Conservation (phyloP, 2,113 vertebrate species). For the Australoheros scitulus region DNA sequence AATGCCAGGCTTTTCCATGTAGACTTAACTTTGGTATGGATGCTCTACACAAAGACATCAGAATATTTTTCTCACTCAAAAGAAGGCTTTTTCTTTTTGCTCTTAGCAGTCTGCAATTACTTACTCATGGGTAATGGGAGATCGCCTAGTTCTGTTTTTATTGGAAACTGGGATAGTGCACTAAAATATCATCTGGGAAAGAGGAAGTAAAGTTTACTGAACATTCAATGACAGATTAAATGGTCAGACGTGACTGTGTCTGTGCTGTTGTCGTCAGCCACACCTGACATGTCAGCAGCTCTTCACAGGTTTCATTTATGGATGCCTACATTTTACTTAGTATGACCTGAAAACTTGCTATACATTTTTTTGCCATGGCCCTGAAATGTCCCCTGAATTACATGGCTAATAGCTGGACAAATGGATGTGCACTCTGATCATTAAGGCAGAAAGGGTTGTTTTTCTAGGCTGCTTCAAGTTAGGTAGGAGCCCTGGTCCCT, state of each 20-base stretch:
- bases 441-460: constrained; percentile 20
- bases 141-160: constrained; percentile 12
- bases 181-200: constrained; percentile 5
- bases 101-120: constrained; percentile 15
- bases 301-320: neutral
- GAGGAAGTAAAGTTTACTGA: neutral
- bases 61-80: neutral
- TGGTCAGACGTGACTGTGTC: neutral
- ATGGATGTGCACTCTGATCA: constrained; percentile 28
- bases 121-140: constrained; percentile 34
- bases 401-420: constrained; percentile 10
- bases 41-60: neutral
- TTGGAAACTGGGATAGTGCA: neutral
- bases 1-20: neutral
- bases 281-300: neutral
- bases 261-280: neutral
- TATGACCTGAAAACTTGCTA: neutral
- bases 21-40: neutral
- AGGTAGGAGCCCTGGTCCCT: neutral
- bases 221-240: neutral
- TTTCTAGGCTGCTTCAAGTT: constrained; percentile 9
- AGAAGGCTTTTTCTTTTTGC: neutral
- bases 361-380: neutral
- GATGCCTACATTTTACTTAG: neutral
- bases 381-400: neutral